Evolutionary conservation across 1,140 invertebrate species (phyloP).

Genomic region (Conopomorpha cramerella): DNA sequence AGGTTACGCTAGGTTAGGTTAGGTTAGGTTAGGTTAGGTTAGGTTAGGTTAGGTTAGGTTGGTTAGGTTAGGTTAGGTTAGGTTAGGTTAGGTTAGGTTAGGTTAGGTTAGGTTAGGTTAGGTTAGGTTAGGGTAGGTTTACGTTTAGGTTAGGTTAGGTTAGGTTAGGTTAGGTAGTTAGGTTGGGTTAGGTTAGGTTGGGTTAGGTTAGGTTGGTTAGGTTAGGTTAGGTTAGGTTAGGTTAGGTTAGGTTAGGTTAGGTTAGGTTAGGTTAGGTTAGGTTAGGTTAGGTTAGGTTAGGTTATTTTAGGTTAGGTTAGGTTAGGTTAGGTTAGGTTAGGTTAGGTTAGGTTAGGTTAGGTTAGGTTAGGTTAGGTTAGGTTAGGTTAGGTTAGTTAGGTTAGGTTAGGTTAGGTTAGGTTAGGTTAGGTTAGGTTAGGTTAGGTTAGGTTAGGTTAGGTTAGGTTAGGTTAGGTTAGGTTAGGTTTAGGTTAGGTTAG

Average conservation of each 20-base stretch:
- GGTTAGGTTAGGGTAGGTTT: slow-evolving; percentile 2
- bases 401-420: slow-evolving; percentile 12
- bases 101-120: slow-evolving; percentile 3
- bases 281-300: slow-evolving; percentile 2
- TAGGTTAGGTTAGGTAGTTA: slow-evolving; percentile 1
- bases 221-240: slow-evolving; percentile 2
- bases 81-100: slow-evolving; percentile 3
- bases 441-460: neutral
- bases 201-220: neutral
- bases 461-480: no score
- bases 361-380: slow-evolving; percentile 1
- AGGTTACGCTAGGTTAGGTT: neutral
- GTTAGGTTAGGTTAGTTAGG: slow-evolving; percentile 11
- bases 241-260: slow-evolving; percentile 1
- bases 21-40: neutral
- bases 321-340: slow-evolving; percentile 1
- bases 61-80: neutral
- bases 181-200: neutral
- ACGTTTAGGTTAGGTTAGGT: slow-evolving; percentile 2
- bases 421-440: slow-evolving; percentile 10
- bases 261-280: slow-evolving; percentile 2
- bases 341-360: slow-evolving; percentile 2
- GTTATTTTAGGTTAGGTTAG: slow-evolving; percentile 1
- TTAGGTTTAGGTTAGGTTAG: slow-evolving; percentile 3
- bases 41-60: neutral